Evolutionary conservation across 2,797 vertebrate genomes (phyloP).

Genomic region (Lepus oiostolus): DNA sequence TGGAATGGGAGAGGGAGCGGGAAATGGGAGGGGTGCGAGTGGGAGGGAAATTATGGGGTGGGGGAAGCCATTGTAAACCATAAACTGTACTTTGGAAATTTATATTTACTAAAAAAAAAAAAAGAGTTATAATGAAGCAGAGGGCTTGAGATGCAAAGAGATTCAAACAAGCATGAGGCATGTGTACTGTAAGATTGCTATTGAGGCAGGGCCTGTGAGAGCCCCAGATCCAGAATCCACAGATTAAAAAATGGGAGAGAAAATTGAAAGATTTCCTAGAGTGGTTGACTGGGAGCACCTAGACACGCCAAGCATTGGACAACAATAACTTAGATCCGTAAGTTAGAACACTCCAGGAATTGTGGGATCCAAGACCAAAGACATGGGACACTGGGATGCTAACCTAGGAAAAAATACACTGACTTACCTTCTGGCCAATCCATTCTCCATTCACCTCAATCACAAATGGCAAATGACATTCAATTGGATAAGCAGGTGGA

Average conservation of each 20-base stretch:
- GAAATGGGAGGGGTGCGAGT: no score
- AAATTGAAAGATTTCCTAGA: not conserved
- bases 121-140: no score
- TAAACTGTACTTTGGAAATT: no score
- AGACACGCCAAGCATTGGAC: no score
- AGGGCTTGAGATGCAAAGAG: not conserved
- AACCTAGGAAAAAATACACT: not conserved
- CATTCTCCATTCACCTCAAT: not conserved
- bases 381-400: not conserved
- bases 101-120: no score
- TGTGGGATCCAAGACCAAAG: not conserved
- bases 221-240: not conserved
- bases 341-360: not conserved
- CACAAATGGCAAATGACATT: not conserved
- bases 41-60: no score
- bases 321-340: not conserved
- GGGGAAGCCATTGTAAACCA: no score
- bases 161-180: not conserved
- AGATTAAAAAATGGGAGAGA: not conserved
- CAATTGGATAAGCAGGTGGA: not conserved
- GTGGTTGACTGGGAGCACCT: not conserved
- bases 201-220: not conserved
- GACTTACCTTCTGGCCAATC: not conserved
- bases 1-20: no score
- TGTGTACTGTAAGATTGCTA: not conserved